Evolutionary conservation across 2,888 invertebrate genomes (phyloP).

Genomic region (Drosophila histrio): DNA sequence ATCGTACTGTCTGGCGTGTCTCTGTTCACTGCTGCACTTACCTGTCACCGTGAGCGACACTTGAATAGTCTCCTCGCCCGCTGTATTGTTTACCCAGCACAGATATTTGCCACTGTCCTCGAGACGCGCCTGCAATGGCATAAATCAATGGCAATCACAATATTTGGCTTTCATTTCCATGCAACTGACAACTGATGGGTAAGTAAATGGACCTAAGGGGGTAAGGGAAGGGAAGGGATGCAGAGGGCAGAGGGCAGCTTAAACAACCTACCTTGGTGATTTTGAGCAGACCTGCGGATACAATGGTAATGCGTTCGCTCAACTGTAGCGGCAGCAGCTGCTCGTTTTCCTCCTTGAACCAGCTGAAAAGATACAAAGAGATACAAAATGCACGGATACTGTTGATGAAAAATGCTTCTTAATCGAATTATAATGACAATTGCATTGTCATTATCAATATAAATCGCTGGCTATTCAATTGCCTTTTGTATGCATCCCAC

Average conservation of each 20-base stretch:
- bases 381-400: neutral
- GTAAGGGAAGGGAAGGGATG: neutral
- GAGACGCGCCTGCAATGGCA: constrained; percentile 85
- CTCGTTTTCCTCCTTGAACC: constrained; percentile 91
- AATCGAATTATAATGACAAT: constrained; percentile 62
- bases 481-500: constrained; percentile 5
- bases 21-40: constrained; percentile 79
- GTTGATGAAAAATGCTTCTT: constrained; percentile 20
- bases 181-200: constrained; percentile 2
- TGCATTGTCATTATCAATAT: constrained; percentile 66
- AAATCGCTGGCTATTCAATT: constrained; percentile 22
- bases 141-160: constrained; percentile 63
- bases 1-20: neutral
- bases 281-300: constrained; percentile 88
- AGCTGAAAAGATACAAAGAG: constrained; percentile 84
- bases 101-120: constrained; percentile 94
- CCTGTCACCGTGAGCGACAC: constrained; percentile 92
- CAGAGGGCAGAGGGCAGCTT: no score
- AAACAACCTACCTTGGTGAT: constrained; percentile 86
- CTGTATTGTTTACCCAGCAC: constrained; percentile 95
- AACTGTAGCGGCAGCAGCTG: constrained; percentile 88
- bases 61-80: constrained; percentile 92
- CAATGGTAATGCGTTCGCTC: constrained; percentile 86
- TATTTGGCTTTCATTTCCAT: constrained; percentile 59
- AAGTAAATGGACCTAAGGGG: no score